phyloP scores from a whole-genome alignment of 2,797 vertebrate genomes.

The Myoxocephalus aenaeus region DNA sequence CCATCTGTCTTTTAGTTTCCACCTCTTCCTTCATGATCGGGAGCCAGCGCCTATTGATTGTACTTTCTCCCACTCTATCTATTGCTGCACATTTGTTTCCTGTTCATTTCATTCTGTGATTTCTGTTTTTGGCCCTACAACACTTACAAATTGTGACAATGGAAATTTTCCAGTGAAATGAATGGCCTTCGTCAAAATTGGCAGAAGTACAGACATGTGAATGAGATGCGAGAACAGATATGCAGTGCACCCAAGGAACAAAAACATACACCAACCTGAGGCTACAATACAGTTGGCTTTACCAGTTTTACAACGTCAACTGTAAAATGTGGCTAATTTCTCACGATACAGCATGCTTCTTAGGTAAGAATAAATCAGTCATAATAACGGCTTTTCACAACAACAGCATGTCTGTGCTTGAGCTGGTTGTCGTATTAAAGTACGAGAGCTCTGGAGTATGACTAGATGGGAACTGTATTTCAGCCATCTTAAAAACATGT shows the following conservation, averaged over 20 bases:
- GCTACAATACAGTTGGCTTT: neutral
- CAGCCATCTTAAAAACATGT: neutral
- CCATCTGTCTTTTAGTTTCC: slow-evolving; percentile 15
- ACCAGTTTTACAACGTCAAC: neutral
- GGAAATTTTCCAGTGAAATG: slow-evolving; percentile 1
- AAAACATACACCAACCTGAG: neutral
- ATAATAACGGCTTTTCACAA: neutral
- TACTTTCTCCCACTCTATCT: slow-evolving; percentile 10
- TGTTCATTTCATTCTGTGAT: neutral
- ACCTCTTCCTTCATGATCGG: slow-evolving; percentile 16
- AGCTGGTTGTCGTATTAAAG: neutral
- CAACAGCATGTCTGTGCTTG: slow-evolving; percentile 11
- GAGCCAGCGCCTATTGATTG: neutral
- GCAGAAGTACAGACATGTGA: neutral
- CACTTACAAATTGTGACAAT: neutral
- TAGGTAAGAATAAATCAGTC: neutral
- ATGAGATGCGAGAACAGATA: neutral
- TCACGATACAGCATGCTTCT: neutral
- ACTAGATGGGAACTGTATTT: neutral
- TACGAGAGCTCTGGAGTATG: neutral
- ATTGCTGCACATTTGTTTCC: slow-evolving; percentile 35
- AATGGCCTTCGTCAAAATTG: slow-evolving; percentile 7
- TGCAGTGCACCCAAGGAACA: neutral
- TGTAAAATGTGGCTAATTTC: neutral
- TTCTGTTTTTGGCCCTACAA: neutral